phyloP scores from a whole-genome alignment of 1,140 invertebrate genomes.

The Aethina tumida region DNA sequence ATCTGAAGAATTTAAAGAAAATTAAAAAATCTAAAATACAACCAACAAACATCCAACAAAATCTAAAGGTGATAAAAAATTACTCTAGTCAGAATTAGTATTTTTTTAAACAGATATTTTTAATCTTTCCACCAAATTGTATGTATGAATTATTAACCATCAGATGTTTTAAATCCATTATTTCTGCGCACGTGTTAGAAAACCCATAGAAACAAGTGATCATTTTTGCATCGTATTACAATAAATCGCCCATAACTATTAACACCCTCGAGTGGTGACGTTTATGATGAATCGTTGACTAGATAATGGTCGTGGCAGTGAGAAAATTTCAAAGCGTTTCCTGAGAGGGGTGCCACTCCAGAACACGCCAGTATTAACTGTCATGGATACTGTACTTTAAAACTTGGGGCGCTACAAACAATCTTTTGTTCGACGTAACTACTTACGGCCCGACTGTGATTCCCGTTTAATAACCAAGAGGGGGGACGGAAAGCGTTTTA shows the following conservation, averaged over 20 bases:
- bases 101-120: too few species aligned
- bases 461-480: constrained; percentile 23
- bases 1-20: too few species aligned
- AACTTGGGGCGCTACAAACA: constrained; percentile 24
- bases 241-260: constrained; percentile 16
- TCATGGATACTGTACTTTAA: constrained; percentile 30
- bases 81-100: too few species aligned
- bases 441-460: constrained; percentile 26
- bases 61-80: too few species aligned
- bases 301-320: constrained; percentile 29
- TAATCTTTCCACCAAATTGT: too few species aligned
- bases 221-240: constrained; percentile 9
- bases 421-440: constrained; percentile 27
- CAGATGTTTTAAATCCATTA: too few species aligned
- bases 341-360: constrained; percentile 21
- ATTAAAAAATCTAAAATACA: too few species aligned
- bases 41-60: too few species aligned
- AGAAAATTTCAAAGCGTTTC: constrained; percentile 25
- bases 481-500: constrained; percentile 15
- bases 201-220: too few species aligned
- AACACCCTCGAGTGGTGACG: constrained; percentile 26
- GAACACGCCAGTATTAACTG: constrained; percentile 29
- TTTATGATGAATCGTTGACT: constrained; percentile 28
- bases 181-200: too few species aligned
- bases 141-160: too few species aligned